Conservation (phyloP, 1,140 invertebrate species). For the Drosophila nebulosa region DNA sequence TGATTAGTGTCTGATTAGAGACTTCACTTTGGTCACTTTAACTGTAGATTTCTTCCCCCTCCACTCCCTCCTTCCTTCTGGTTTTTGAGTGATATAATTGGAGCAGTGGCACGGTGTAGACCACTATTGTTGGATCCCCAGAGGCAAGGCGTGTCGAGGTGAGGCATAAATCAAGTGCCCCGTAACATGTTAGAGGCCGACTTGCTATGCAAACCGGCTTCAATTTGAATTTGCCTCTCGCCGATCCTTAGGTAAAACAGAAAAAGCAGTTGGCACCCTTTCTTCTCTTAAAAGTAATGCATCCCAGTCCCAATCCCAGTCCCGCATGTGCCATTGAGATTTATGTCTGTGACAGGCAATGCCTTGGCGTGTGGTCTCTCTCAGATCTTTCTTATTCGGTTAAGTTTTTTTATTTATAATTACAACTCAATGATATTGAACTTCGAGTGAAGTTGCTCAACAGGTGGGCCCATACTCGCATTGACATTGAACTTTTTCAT, state of each 20-base stretch:
- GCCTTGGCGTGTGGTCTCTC: constrained; percentile 63
- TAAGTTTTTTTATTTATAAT: constrained; percentile 38
- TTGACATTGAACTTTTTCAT: constrained; percentile 72
- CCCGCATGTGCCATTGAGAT: constrained; percentile 61
- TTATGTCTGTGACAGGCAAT: constrained; percentile 63
- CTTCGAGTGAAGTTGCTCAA: constrained; percentile 64
- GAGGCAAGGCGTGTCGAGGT: background rate
- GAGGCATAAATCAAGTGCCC: constrained; percentile 56
- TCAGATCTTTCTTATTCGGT: constrained; percentile 17
- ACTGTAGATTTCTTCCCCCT: constrained; percentile 29
- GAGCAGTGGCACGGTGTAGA: constrained; percentile 41
- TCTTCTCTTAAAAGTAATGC: constrained; percentile 39
- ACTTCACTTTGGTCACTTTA: constrained; percentile 46
- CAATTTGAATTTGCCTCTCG: background rate
- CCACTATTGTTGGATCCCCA: constrained; percentile 21
- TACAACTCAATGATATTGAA: constrained; percentile 66
- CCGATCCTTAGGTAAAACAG: constrained; percentile 52
- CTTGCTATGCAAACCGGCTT: constrained; percentile 56
- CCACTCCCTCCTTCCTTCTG: constrained; percentile 42
- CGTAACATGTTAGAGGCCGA: constrained; percentile 49
- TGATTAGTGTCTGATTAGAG: constrained; percentile 68
- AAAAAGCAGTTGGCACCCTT: constrained; percentile 48
- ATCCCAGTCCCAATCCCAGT: constrained; percentile 7
- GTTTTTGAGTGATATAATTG: constrained; percentile 76
- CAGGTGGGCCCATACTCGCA: constrained; percentile 58